Conservation (phyloP, 2,888 invertebrate species). For the Mythimna vitellina region DNA sequence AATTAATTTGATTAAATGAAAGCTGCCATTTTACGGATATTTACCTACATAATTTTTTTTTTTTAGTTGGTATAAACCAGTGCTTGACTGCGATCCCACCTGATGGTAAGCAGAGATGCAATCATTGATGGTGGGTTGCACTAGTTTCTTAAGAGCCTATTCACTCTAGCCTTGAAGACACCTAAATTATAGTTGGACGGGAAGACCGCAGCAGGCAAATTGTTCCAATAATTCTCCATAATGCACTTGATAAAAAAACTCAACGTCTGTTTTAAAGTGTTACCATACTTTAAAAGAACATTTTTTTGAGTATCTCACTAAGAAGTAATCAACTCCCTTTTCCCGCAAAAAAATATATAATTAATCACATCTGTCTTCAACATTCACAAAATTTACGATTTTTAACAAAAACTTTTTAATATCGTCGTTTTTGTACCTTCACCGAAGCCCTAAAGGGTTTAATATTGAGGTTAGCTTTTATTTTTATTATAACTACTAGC, state of each 20-base stretch:
- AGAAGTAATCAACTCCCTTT: conserved; percentile 20
- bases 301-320: conserved; percentile 13
- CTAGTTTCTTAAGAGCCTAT: no score
- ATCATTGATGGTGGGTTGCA: no score
- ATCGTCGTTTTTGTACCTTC: neutral
- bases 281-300: neutral
- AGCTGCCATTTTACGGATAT: neutral
- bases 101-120: no score
- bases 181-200: no score
- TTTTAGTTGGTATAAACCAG: no score
- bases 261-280: neutral
- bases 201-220: no score
- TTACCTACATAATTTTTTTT: neutral
- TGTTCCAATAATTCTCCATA: conserved; percentile 11
- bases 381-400: conserved; percentile 34
- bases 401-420: conserved; percentile 38
- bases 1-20: neutral
- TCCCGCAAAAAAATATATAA: conserved; percentile 36
- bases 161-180: no score
- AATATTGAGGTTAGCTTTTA: neutral
- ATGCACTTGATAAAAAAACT: conserved; percentile 25
- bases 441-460: neutral
- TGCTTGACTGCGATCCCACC: no score
- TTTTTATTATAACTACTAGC: neutral
- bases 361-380: conserved; percentile 46